phyloP scores from a whole-genome alignment of 2,797 vertebrate genomes.

The Carapus acus region DNA sequence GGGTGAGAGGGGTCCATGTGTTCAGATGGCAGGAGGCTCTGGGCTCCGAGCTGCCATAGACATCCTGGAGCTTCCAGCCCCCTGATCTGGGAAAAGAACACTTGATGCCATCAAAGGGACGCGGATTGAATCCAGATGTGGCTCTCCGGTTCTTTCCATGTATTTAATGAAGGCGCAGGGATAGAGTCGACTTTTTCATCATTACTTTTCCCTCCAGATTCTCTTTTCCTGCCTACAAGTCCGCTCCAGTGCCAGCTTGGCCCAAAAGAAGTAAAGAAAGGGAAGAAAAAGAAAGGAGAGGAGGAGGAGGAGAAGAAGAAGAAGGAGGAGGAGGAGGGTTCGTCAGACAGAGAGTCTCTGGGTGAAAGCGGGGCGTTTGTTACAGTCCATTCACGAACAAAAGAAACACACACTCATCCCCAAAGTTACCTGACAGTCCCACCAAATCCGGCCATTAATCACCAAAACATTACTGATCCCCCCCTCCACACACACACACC shows the following conservation, averaged over 20 bases:
- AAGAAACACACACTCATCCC: no score
- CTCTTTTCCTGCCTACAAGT: slow-evolving; percentile 69
- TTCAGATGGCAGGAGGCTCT: slow-evolving; percentile 69
- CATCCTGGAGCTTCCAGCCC: slow-evolving; percentile 85
- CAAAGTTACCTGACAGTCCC: no score
- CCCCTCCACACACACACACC: no score
- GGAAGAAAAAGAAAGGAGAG: background rate
- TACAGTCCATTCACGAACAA: no score
- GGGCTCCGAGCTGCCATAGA: slow-evolving; percentile 80
- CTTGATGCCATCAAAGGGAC: slow-evolving; percentile 99
- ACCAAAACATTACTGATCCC: no score
- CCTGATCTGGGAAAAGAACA: slow-evolving; percentile 93
- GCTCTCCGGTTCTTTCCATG: slow-evolving; percentile 85
- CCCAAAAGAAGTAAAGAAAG: slow-evolving; percentile 12
- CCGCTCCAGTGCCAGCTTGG: slow-evolving; percentile 58
- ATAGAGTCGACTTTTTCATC: slow-evolving; percentile 88
- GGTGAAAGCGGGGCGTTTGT: no score
- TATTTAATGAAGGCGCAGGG: slow-evolving; percentile 97
- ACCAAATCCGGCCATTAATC: no score
- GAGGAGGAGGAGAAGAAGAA: slow-evolving; percentile 4
- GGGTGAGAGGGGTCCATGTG: slow-evolving; percentile 48
- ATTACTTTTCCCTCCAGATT: slow-evolving; percentile 81
- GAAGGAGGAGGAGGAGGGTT: slow-evolving; percentile 16
- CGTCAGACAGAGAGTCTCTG: slow-evolving; percentile 35
- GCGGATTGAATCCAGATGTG: slow-evolving; percentile 98